Base-by-base conservation (phyloP, 2,888 invertebrate species). In the Chrysolina oricalcia region DNA sequence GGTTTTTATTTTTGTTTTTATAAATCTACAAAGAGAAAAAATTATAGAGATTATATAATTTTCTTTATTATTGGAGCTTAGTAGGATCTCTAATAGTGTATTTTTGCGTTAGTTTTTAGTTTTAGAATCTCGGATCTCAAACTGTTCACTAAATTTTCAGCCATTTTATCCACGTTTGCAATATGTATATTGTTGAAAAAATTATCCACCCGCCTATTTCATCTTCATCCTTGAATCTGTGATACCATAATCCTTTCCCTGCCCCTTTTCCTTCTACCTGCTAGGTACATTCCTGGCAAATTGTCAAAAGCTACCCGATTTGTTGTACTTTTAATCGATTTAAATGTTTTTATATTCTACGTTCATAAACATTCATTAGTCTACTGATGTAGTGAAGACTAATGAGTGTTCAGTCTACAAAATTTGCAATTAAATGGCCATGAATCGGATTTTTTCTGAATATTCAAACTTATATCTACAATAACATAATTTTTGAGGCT, bases 161-260 rank as follows among this genome's bases (percentile, higher is more conserved):
- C 77, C 74, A 65, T 83, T 77, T 79, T 80, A 74, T 72, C 62
- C 78, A 80, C 81, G 82, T 83, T 82, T 73, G 75, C 75, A 75
- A 78, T 77, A 71, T 76, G 70, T 78, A 73, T 50, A 27, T 10
- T 53, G 76, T 72, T 69, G 40, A 77, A 77, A 73, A 77, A 77
- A 78, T 76, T 15, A 27, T 13, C 27, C 59, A 59, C 35, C 53
- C 72, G 72, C 65, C 64, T 73, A 40, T 68, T 76, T 83, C 83
- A 83, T 83, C 83, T 83, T 83, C 83, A 84, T 84, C 84, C 85
- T 82, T 68, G 78, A 84, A 84, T 83, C 85, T 85, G 85, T 85
- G 85, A 85, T 85, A 85, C 84, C 84, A 82, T 62, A 64, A 53
- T 70, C 76, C 77, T 74, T 53, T 70, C 70, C 74, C 63, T 68